Conservation (phyloP, 2,113 vertebrate species). For the Anguilla rostrata region DNA sequence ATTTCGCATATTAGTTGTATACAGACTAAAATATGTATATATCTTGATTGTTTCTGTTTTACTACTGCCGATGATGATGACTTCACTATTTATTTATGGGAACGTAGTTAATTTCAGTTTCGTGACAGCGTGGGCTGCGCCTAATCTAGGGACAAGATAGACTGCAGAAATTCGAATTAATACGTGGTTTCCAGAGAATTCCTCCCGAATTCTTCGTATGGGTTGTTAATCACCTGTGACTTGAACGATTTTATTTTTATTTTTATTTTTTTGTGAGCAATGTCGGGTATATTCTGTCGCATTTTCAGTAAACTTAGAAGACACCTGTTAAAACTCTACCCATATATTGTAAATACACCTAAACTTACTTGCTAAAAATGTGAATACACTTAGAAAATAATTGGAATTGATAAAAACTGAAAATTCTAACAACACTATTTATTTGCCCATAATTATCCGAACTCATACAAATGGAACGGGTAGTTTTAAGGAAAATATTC, state of each 20-base stretch:
- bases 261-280: neutral
- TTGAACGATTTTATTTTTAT: conserved; percentile 11
- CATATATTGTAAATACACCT: neutral
- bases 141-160: neutral
- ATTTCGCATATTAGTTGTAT: too few species aligned
- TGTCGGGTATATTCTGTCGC: neutral
- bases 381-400: neutral
- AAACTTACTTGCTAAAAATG: neutral
- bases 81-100: too few species aligned
- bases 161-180: conserved; percentile 16
- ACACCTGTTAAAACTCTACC: neutral
- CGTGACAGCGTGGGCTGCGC: neutral
- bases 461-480: too few species aligned
- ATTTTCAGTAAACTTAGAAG: neutral
- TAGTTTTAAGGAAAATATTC: neutral
- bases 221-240: conserved; percentile 13
- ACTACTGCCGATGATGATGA: too few species aligned
- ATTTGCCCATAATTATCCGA: neutral
- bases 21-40: neutral
- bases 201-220: neutral
- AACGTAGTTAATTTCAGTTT: too few species aligned
- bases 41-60: neutral
- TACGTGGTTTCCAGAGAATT: neutral
- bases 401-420: neutral
- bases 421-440: neutral